Conservation (phyloP, 2,797 vertebrate genomes). For the Leptodactylus fallax region DNA sequence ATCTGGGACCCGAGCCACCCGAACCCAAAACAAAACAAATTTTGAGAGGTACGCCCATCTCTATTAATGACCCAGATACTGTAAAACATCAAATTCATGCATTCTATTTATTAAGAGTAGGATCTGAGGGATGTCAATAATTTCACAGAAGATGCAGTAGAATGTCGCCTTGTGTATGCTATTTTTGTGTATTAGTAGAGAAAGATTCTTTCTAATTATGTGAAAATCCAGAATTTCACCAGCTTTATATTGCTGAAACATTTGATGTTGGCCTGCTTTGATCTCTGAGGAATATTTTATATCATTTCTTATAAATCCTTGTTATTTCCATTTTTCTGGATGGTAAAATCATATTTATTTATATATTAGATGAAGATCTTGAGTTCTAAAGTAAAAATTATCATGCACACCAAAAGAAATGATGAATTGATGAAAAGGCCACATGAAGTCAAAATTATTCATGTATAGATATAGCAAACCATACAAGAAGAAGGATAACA, state of each 20-base stretch:
- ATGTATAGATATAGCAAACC: background rate
- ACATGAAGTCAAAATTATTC: background rate
- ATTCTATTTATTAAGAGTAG: background rate
- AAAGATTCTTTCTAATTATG: conserved; percentile 41
- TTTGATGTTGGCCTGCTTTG: conserved; percentile 43
- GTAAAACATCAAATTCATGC: background rate
- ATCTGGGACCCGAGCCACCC: no score
- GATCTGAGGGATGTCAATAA: background rate
- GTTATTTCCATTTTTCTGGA: conserved; percentile 3
- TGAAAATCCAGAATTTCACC: background rate
- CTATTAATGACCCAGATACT: background rate
- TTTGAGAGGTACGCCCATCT: no score
- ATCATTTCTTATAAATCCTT: background rate
- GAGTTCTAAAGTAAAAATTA: background rate
- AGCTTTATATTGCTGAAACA: conserved; percentile 24
- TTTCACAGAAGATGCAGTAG: background rate
- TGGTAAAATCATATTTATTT: conserved; percentile 30
- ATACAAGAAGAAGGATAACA: background rate
- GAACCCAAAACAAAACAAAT: no score
- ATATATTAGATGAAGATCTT: background rate
- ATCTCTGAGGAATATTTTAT: conserved; percentile 49
- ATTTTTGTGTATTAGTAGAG: conserved; percentile 9
- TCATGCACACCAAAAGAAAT: background rate
- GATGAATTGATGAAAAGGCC: background rate
- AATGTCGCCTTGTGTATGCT: conserved; percentile 9